Percentiles rank a stretch among this genome's conserved stretches.
These are phyloP conservation scores for Xylophagus ater DNA, from an alignment of 2,888 invertebrate species.

Conservation along the genomic window DNA sequence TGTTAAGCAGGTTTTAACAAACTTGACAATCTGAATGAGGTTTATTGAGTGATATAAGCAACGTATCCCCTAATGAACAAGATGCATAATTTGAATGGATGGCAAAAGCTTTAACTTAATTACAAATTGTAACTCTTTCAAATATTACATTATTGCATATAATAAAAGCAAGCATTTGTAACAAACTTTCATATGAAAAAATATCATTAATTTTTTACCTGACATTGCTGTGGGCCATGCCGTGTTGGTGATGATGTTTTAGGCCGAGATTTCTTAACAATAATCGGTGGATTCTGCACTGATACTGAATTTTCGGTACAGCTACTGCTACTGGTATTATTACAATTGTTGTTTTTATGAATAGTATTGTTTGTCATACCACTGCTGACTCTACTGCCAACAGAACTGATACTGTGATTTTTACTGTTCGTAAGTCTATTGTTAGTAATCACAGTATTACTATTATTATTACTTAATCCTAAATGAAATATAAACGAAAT, in stretches of 20 bases:
- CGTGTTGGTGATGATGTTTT: slow-evolving; percentile 83
- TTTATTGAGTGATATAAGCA: no score
- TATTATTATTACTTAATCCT: slow-evolving; percentile 5
- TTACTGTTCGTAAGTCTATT: slow-evolving; percentile 13
- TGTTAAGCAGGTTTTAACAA: no score
- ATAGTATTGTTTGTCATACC: slow-evolving; percentile 14
- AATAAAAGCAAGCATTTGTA: no score
- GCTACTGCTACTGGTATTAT: slow-evolving; percentile 17
- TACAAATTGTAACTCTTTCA: no score
- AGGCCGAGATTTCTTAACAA: slow-evolving; percentile 60
- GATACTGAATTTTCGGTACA: slow-evolving; percentile 14
- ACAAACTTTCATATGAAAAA: no score
- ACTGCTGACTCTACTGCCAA: slow-evolving; percentile 14
- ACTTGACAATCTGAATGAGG: no score
- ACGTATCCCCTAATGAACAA: no score
- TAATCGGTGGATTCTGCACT: slow-evolving; percentile 28
- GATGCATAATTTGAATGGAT: no score
- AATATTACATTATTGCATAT: no score
- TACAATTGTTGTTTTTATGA: slow-evolving; percentile 24
- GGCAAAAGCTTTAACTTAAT: no score
- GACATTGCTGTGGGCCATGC: slow-evolving; percentile 86
- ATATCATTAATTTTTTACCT: slow-evolving; percentile 46
- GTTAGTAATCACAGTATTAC: slow-evolving; percentile 12
- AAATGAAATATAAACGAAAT: no score
- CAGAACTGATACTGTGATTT: slow-evolving; percentile 6